A percentile compares a stretch with the other conserved stretches of the same genome.
Conservation (phyloP, 1,140 invertebrate genomes). For the Zaprionus camerounensis region DNA sequence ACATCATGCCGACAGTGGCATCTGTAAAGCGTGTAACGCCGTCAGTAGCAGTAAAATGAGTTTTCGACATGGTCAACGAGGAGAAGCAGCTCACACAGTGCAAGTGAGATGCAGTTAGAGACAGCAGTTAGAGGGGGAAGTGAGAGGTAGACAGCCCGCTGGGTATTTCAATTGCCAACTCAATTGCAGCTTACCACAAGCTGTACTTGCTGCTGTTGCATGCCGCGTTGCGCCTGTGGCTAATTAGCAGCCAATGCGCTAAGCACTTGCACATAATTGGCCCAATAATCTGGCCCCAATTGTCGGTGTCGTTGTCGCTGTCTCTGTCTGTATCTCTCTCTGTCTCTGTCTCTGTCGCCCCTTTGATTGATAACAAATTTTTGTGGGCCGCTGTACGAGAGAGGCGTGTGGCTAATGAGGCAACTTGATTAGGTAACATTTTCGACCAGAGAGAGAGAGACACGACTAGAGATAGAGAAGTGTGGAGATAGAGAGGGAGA, state of each 20-base stretch:
- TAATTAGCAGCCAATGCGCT: constrained; percentile 79
- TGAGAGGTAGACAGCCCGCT: constrained; percentile 23
- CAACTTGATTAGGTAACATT: constrained; percentile 73
- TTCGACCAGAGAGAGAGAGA: constrained; percentile 15
- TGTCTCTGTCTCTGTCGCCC: constrained; percentile 15
- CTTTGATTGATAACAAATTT: constrained; percentile 71
- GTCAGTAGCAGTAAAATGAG: constrained; percentile 34
- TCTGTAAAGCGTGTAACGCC: constrained; percentile 49
- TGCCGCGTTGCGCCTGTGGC: constrained; percentile 39
- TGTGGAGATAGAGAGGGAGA: neutral
- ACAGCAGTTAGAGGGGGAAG: no score
- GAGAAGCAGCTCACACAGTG: constrained; percentile 34
- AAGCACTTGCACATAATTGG: constrained; percentile 81
- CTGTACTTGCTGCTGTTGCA: constrained; percentile 47
- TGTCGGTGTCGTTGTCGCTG: neutral
- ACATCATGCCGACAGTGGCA: constrained; percentile 21
- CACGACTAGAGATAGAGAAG: neutral
- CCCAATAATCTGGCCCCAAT: constrained; percentile 51
- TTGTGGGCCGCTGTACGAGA: constrained; percentile 4
- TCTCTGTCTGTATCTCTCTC: neutral
- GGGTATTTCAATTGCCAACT: constrained; percentile 67
- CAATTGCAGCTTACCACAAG: constrained; percentile 64
- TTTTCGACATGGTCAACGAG: constrained; percentile 24
- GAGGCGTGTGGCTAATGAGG: constrained; percentile 67
- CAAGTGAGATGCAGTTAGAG: neutral